Conservation (phyloP, 1,140 invertebrate genomes). For the Sitobion miscanthi region DNA sequence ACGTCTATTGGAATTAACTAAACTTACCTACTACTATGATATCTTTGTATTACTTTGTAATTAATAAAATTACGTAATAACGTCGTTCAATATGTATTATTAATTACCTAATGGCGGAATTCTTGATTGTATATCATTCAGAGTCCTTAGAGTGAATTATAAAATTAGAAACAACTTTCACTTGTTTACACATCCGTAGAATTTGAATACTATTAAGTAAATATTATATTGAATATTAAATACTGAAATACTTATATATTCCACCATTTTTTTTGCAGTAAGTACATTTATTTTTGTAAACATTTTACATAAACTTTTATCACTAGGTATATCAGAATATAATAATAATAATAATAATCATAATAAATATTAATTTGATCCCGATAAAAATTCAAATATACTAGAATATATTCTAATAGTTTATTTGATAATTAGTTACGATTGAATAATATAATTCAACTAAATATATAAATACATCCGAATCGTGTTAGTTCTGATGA, state of each 20-base stretch:
- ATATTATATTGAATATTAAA: no score
- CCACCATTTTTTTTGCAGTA: neutral
- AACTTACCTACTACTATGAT: no score
- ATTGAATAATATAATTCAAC: neutral
- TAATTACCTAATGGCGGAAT: no score
- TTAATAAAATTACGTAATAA: no score
- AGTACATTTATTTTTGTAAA: conserved; percentile 18
- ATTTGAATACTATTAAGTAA: no score
- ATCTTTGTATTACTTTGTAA: no score
- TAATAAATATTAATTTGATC: conserved; percentile 8
- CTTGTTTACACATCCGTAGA: no score
- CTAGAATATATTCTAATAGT: neutral
- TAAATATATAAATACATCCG: neutral
- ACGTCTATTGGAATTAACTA: neutral
- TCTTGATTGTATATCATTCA: no score
- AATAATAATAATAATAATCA: neutral
- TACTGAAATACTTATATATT: neutral
- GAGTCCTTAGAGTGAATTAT: no score
- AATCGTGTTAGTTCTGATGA: neutral
- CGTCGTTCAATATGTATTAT: no score
- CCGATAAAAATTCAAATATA: conserved; percentile 14
- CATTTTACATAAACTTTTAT: neutral
- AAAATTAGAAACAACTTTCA: no score
- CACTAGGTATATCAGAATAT: neutral
- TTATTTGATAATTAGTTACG: neutral